Conservation (phyloP, 2,888 invertebrate genomes). For the Drosophila anomelani region DNA sequence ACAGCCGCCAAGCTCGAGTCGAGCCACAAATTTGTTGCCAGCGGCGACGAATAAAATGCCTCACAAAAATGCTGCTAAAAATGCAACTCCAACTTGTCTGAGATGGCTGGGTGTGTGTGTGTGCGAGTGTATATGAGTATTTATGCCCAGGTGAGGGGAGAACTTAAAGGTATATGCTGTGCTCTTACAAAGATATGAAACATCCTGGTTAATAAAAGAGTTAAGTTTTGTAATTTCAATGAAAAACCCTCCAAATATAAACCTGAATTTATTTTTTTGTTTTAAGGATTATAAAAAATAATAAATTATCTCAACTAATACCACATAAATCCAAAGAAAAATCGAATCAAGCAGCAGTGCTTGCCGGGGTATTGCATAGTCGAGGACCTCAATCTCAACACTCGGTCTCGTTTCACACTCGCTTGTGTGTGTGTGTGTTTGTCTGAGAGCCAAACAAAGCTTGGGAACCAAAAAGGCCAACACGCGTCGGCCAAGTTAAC, state of each 20-base stretch:
- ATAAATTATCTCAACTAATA: not conserved
- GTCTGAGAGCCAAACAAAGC: slow-evolving; percentile 65
- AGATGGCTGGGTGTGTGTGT: slow-evolving; percentile 23
- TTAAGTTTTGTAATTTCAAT: rapidly evolving
- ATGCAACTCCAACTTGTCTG: slow-evolving; percentile 70
- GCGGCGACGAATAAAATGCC: slow-evolving; percentile 78
- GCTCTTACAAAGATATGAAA: not conserved
- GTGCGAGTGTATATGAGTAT: slow-evolving; percentile 10
- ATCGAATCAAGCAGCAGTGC: not conserved
- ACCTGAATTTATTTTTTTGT: rapidly evolving
- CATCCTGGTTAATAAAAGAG: not conserved
- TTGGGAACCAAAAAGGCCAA: slow-evolving; percentile 77
- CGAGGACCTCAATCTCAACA: not conserved
- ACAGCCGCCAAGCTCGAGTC: slow-evolving; percentile 4
- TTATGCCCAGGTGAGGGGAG: not conserved
- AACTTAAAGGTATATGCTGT: not conserved
- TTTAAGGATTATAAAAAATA: not conserved
- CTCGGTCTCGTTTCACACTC: slow-evolving; percentile 1
- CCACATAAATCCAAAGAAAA: not conserved
- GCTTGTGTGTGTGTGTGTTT: slow-evolving; percentile 21
- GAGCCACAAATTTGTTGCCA: slow-evolving; percentile 71
- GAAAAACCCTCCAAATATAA: not conserved
- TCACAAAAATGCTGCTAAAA: slow-evolving; percentile 79
- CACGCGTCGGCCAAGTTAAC: slow-evolving; percentile 60
- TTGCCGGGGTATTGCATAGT: slow-evolving; percentile 2